phyloP scores from a whole-genome alignment of 2,113 vertebrate genomes.

The Muntiacus muntjak region DNA sequence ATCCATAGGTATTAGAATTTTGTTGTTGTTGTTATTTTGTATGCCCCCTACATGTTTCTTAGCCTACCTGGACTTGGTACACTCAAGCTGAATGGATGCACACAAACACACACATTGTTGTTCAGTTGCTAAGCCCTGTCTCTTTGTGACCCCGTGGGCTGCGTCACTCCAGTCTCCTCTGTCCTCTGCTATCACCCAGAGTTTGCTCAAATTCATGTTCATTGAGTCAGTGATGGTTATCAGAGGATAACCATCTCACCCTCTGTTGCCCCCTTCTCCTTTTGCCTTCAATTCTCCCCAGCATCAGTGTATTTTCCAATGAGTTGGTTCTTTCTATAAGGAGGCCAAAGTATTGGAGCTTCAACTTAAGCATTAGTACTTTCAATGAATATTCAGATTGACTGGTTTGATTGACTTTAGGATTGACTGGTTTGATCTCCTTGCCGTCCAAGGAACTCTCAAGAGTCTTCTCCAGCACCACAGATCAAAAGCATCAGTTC shows the following conservation, averaged over 20 bases:
- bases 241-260: neutral
- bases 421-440: neutral
- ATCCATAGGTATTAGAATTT: rapidly evolving
- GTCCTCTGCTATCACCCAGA: neutral
- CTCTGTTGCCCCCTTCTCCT: neutral
- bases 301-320: neutral
- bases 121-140: neutral
- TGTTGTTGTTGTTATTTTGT: neutral
- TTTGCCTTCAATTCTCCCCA: neutral
- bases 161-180: neutral
- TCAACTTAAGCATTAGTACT: neutral
- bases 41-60: neutral
- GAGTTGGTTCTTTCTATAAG: neutral
- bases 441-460: neutral
- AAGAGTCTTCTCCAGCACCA: neutral
- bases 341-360: neutral
- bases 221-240: neutral
- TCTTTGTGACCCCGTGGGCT: neutral
- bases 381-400: neutral
- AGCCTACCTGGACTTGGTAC: too few relatives aligned
- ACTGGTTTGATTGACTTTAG: neutral
- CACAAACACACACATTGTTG: neutral
- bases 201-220: neutral
- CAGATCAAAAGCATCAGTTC: neutral
- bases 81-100: neutral